These are phyloP conservation scores for Varanus komodoensis DNA, from an alignment of 2,113 vertebrate species.

Conservation along the genomic window DNA sequence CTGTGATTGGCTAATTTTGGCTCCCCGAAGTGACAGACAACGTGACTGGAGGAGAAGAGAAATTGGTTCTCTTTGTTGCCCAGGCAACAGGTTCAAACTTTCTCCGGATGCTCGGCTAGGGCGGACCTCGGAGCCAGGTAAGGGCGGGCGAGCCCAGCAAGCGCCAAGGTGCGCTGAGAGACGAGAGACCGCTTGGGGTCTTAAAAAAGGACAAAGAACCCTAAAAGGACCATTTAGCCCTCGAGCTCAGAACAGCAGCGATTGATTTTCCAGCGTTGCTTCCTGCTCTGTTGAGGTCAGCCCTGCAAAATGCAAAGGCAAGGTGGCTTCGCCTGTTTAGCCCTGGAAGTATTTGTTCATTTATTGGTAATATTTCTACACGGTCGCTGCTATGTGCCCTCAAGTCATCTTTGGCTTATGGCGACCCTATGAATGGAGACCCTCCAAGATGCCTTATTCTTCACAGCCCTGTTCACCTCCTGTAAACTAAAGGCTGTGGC, in stretches of 20 bases:
- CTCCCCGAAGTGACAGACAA: rapidly evolving
- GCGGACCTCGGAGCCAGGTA: conserved; percentile 16
- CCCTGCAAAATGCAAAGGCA: background rate
- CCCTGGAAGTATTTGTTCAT: background rate
- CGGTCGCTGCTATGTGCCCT: too few relatives aligned
- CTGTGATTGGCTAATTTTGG: background rate
- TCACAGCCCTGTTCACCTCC: too few relatives aligned
- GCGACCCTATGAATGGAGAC: too few relatives aligned
- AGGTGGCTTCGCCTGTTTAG: background rate
- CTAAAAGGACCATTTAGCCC: background rate
- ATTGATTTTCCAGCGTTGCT: too few relatives aligned
- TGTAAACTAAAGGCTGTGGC: too few relatives aligned
- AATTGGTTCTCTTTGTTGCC: background rate
- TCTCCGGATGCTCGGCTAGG: background rate
- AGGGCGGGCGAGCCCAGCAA: background rate
- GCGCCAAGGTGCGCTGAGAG: rapidly evolving
- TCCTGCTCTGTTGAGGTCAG: too few relatives aligned
- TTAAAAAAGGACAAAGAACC: background rate
- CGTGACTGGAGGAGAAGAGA: conserved; percentile 39
- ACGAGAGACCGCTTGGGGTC: background rate
- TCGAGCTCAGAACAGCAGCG: background rate
- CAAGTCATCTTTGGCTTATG: too few relatives aligned
- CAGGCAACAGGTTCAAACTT: background rate
- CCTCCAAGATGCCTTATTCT: too few relatives aligned
- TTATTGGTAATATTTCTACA: too few relatives aligned